phyloP scores from a whole-genome alignment of 2,797 vertebrate genomes.

The Euthynnus affinis region DNA sequence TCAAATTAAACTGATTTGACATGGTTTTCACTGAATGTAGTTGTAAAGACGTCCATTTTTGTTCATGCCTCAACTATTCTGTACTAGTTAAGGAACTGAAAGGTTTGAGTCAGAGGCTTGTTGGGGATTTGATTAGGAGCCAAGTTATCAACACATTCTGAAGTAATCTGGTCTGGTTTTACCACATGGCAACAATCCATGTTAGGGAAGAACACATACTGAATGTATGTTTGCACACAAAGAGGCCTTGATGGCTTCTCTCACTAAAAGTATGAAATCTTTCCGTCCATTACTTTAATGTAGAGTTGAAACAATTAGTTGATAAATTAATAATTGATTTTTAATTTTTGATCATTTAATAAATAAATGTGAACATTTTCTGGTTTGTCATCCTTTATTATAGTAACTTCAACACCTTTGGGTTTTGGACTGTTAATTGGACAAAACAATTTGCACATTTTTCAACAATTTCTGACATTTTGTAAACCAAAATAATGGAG shows the following conservation, averaged over 20 bases:
- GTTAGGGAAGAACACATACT: not conserved
- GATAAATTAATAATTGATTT: not conserved
- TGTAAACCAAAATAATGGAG: too few relatives aligned
- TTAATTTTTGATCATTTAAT: not conserved
- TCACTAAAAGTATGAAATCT: not conserved
- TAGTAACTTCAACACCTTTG: too few relatives aligned
- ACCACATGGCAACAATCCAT: too few relatives aligned
- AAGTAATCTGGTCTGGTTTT: too few relatives aligned
- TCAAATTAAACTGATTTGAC: conserved; percentile 57
- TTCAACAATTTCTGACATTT: too few relatives aligned
- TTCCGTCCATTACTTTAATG: not conserved
- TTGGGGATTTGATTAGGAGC: conserved; percentile 9
- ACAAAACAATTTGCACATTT: too few relatives aligned
- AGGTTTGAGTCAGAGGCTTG: not conserved
- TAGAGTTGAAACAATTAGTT: not conserved
- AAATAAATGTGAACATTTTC: not conserved
- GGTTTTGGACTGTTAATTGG: too few relatives aligned
- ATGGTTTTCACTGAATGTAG: conserved; percentile 12
- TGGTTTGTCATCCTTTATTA: too few relatives aligned
- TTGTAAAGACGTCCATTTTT: conserved; percentile 5
- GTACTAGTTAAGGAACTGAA: conserved; percentile 10
- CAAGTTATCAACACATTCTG: conserved; percentile 8
- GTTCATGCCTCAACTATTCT: conserved; percentile 11
- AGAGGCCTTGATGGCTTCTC: not conserved
- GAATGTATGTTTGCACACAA: not conserved